Evolutionary conservation across 1,140 invertebrate genomes (phyloP).

Genomic region (Adoxophyes honmai): DNA sequence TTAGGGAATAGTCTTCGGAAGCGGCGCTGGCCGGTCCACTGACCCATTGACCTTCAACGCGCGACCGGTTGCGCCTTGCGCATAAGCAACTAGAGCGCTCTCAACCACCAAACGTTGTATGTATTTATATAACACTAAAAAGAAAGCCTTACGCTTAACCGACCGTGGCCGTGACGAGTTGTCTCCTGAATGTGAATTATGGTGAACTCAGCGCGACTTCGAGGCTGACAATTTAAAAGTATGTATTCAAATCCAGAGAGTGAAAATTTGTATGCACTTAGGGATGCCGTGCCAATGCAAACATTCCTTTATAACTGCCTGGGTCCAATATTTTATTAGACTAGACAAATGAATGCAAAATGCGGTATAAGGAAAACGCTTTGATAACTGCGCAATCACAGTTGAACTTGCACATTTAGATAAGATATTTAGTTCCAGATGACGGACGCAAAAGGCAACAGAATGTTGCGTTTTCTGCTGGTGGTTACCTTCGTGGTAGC

Average conservation of each 20-base stretch:
- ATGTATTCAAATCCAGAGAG: no score
- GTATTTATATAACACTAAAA: conserved; percentile 32
- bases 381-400: no score
- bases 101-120: conserved; percentile 18
- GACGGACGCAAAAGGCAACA: conserved; percentile 19
- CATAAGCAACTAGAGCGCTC: conserved; percentile 30
- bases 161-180: background rate
- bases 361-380: no score
- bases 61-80: conserved; percentile 40
- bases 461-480: conserved; percentile 22
- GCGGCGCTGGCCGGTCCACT: conserved; percentile 36
- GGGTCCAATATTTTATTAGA: no score
- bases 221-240: no score
- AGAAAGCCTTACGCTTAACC: conserved; percentile 31
- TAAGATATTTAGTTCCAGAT: conserved; percentile 27
- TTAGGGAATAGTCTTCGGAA: background rate
- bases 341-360: no score
- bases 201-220: background rate
- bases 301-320: no score
- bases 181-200: conserved; percentile 17
- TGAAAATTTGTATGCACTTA: no score
- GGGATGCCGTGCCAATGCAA: no score
- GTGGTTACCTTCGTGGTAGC: conserved; percentile 26
- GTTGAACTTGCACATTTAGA: no score
- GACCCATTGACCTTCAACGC: conserved; percentile 58